These are phyloP conservation scores for Agrypnus murinus DNA, from an alignment of 2,888 invertebrate species.

Conservation along the genomic window DNA sequence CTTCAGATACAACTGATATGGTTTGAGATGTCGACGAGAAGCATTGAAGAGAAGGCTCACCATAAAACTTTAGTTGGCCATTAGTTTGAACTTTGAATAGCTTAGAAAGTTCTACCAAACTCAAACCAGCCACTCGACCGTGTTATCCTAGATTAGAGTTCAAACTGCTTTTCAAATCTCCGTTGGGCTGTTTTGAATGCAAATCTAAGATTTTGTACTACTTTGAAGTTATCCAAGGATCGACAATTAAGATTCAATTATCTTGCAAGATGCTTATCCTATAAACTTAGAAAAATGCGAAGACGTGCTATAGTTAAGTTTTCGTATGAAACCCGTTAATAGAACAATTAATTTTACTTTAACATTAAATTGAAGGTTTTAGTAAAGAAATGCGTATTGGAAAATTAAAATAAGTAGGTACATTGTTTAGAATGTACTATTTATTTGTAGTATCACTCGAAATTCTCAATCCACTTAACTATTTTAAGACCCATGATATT, in stretches of 20 bases:
- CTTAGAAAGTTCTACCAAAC: conserved; percentile 35
- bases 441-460: too few relatives aligned
- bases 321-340: too few relatives aligned
- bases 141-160: conserved; percentile 44
- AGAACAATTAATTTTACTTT: too few relatives aligned
- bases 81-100: conserved; percentile 40
- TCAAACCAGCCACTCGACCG: conserved; percentile 38
- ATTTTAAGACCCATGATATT: too few relatives aligned
- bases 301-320: too few relatives aligned
- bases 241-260: background rate
- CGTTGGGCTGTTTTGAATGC: conserved; percentile 34
- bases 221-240: conserved; percentile 2
- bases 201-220: conserved; percentile 23
- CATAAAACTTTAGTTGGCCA: conserved; percentile 42
- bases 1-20: conserved; percentile 23
- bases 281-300: too few relatives aligned
- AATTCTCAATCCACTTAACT: too few relatives aligned
- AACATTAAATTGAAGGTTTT: too few relatives aligned
- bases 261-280: too few relatives aligned
- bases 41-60: conserved; percentile 21
- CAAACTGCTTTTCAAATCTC: conserved; percentile 42
- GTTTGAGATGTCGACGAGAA: conserved; percentile 14
- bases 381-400: too few relatives aligned
- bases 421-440: too few relatives aligned
- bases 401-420: too few relatives aligned